These are phyloP conservation scores for Rallus limicola DNA, from an alignment of 2,113 vertebrate species.

Conservation along the genomic window DNA sequence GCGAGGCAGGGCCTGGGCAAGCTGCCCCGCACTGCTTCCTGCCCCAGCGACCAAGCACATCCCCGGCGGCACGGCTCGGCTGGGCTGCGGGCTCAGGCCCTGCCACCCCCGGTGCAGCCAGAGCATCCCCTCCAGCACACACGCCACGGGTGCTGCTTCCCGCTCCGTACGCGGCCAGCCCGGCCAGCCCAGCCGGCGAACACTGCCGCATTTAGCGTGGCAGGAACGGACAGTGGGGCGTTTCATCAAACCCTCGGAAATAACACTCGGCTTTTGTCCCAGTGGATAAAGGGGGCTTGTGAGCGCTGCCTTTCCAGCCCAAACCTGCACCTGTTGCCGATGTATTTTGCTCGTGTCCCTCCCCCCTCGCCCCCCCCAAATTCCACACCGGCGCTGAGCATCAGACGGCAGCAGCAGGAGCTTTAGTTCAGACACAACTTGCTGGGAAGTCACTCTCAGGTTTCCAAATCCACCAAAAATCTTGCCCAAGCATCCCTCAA, in stretches of 20 bases:
- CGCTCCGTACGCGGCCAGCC: not conserved
- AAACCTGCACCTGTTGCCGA: conserved; percentile 77
- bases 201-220: conserved; percentile 70
- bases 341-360: conserved; percentile 2
- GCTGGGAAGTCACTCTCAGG: conserved; percentile 36
- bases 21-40: not conserved
- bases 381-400: not conserved
- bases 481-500: not conserved
- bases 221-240: conserved; percentile 64
- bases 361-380: not conserved
- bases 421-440: conserved; percentile 37
- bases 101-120: not conserved
- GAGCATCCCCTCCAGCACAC: not conserved
- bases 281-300: conserved; percentile 77
- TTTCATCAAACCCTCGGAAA: conserved; percentile 68
- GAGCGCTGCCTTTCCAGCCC: conserved; percentile 68
- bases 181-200: conserved; percentile 17
- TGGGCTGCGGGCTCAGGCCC: not conserved
- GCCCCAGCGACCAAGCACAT: not conserved
- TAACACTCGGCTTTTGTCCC: conserved; percentile 77
- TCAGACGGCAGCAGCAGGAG: conserved; percentile 18
- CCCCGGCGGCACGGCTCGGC: not conserved
- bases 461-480: conserved; percentile 29
- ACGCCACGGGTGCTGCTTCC: not conserved
- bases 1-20: not conserved